These are phyloP conservation scores for Rattus norvegicus DNA, from an alignment of 2,113 vertebrate species.

Conservation along the genomic window DNA sequence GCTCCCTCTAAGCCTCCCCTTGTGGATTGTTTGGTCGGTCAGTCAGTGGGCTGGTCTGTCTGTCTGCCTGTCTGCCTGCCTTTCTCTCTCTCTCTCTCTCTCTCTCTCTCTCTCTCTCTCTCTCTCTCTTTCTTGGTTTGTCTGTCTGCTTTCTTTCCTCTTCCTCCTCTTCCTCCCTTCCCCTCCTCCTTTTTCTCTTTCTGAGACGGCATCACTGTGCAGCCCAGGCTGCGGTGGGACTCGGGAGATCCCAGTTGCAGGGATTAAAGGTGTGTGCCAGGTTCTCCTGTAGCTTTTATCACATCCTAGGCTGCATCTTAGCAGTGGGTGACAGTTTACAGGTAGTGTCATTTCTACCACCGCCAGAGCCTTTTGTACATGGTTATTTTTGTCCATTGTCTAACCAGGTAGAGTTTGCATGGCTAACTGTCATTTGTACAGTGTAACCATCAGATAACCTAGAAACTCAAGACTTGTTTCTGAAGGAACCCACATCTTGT, in stretches of 20 bases:
- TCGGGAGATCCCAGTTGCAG: background rate
- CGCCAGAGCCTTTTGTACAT: background rate
- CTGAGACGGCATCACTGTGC: too few relatives aligned
- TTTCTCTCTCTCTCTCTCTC: accelerated
- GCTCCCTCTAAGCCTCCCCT: background rate
- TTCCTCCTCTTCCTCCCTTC: background rate
- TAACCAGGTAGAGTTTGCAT: background rate
- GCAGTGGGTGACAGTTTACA: background rate
- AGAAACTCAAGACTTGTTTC: background rate
- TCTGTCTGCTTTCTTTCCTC: background rate
- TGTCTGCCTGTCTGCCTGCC: background rate
- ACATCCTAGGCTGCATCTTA: constrained; percentile 6
- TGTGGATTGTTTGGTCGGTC: background rate
- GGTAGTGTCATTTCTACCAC: background rate
- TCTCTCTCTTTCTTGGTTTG: too few relatives aligned
- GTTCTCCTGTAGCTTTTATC: background rate
- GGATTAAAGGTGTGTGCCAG: background rate
- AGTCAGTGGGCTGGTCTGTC: too few relatives aligned
- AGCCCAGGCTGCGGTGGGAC: background rate
- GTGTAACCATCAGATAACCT: constrained; percentile 3
- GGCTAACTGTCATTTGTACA: background rate
- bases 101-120: too few relatives aligned
- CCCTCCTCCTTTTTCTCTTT: background rate
- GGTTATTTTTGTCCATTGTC: background rate
- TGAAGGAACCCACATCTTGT: constrained; percentile 63